phyloP scores from a whole-genome alignment of 1,140 invertebrate species.

The Brachionus rubens region DNA sequence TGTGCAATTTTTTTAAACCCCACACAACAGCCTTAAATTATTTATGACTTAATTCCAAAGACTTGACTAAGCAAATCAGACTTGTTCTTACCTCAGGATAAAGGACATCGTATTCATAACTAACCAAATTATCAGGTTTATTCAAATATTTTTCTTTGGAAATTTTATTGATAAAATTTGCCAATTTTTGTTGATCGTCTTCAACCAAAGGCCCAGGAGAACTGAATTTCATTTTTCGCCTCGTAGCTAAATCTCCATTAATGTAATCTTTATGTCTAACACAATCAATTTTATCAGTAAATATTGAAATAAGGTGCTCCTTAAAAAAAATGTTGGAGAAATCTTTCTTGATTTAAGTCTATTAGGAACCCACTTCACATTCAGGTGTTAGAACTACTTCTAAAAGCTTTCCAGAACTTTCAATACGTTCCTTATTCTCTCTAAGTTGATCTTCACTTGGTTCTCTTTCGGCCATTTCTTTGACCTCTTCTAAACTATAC shows the following conservation, averaged over 20 bases:
- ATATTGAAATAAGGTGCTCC: slow-evolving; percentile 22
- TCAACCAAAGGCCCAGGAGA: slow-evolving; percentile 35
- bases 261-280: slow-evolving; percentile 21
- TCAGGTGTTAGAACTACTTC: neutral
- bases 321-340: neutral
- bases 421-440: neutral
- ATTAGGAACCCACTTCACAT: neutral
- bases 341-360: neutral
- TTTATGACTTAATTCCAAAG: neutral
- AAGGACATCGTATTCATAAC: slow-evolving; percentile 43
- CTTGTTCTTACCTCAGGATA: slow-evolving; percentile 6
- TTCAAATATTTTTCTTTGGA: slow-evolving; percentile 8
- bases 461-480: slow-evolving; percentile 28
- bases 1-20: slow-evolving; percentile 1
- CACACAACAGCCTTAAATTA: slow-evolving; percentile 8
- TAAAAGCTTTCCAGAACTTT: neutral
- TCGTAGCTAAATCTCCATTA: neutral
- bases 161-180: neutral
- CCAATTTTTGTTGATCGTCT: slow-evolving; percentile 31
- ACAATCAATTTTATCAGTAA: slow-evolving; percentile 11
- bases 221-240: slow-evolving; percentile 39
- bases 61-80: neutral
- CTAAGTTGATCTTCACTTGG: neutral
- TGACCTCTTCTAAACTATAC: slow-evolving; percentile 17
- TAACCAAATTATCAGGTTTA: slow-evolving; percentile 12